Base-by-base conservation (phyloP, 2,888 invertebrate genomes). In the Molanna angustata region DNA sequence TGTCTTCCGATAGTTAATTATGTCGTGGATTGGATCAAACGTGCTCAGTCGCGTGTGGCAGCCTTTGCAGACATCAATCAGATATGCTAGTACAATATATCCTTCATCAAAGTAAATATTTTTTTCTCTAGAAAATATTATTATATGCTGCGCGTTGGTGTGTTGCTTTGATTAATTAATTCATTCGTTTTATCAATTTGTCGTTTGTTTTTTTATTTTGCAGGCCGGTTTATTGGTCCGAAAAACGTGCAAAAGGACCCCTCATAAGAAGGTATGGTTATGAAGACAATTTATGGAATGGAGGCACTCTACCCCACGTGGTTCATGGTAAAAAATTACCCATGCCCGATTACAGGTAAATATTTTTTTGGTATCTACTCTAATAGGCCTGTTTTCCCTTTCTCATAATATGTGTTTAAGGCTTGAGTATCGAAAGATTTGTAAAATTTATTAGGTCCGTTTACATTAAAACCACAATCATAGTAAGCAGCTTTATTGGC, bases 221-320 rank as follows among this genome's bases (percentile, higher is more conserved):
- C 59, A 76, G 76, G 57, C 71, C 73, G 18, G 65, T 85, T 59
- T 84, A 86, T 68, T 78, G 85, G 71, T 76, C 83, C 49, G 80
- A 83, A 53, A 80, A 81, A 72, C 61, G 76, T 57, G 70, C 76
- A 17, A 61, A 69, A 64, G 83, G 85, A 2, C 83, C 83, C 2
- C 62, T 83, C 9, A 64, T 87, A 2, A 77, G 85, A 49, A 78
- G 89, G 61, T 80, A 84, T 66, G 92, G 90, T 1, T 89, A 86
- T 62, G 66, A 81, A 57, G 90, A 92, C 40, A 73, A 72, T 57
- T 71, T 90, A 40, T 74, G 84, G 62, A 76, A 77, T 62, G 74
- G 74, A 53, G 94, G 93, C 1, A 62, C 84, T 19, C 69, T 93
- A 49, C 91, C 94, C 0, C 82, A 88, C 62, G 64, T 76, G 32